Conservation (phyloP, 2,113 vertebrate species). For the Carassius gibelio region DNA sequence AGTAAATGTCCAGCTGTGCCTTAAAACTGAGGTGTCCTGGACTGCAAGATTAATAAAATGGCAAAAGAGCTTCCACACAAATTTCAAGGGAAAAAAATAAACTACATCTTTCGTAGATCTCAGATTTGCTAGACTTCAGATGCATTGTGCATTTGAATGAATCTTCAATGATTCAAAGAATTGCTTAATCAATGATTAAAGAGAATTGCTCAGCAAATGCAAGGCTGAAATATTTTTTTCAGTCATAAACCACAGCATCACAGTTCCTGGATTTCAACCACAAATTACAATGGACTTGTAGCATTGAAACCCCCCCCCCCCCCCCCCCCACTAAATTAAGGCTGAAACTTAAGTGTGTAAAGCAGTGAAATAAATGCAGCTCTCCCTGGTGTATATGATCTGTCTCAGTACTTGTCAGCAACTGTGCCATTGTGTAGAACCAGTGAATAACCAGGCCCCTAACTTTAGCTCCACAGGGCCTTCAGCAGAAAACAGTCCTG, state of each 20-base stretch:
- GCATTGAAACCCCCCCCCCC: not conserved
- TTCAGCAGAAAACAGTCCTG: constrained; percentile 83
- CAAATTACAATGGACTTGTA: not conserved
- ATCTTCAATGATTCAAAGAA: constrained; percentile 22
- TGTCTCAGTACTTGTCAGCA: constrained; percentile 66
- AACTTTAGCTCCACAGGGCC: constrained; percentile 79
- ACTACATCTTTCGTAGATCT: not conserved
- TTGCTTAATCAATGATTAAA: not conserved
- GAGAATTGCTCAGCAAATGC: not conserved
- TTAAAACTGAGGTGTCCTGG: not conserved
- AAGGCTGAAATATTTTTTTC: not conserved
- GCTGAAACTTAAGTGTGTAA: not conserved
- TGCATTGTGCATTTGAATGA: not conserved
- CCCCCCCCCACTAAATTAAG: not conserved
- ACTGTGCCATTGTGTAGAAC: constrained; percentile 73
- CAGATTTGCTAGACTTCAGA: not conserved
- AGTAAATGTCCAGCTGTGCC: not conserved
- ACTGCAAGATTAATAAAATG: not conserved
- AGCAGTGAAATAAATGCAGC: not conserved
- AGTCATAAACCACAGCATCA: not conserved
- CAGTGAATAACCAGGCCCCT: constrained; percentile 71
- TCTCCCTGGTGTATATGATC: constrained; percentile 18
- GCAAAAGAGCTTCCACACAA: not conserved
- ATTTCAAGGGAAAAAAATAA: not conserved
- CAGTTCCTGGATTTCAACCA: not conserved